Base-by-base conservation (phyloP, 2,113 vertebrate genomes). In the Sebastes schlegelii region DNA sequence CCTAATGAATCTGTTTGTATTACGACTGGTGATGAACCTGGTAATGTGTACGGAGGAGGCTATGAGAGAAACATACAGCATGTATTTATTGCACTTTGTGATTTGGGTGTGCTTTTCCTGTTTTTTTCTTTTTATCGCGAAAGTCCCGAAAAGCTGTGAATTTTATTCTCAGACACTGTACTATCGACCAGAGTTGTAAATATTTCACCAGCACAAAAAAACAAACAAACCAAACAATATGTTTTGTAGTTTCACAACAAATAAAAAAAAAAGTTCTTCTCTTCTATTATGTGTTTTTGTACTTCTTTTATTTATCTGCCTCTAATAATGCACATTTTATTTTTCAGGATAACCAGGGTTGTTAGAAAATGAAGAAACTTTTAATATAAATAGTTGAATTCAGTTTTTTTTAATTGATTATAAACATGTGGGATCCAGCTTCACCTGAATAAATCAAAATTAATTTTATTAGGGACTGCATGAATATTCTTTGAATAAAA, bases 211-310 rank as follows among this genome's bases (percentile, higher is more conserved):
- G 95, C 95, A 95, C 92, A 94, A 89, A 82, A 92, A 91, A 82
- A 88, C 26, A 26, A 54, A 70, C 57, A 68, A 34, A 82, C 86
- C n/a, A 70, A 80, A 92, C 77, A 1, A 84, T 85, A 92, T 95
- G 92, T 96, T 95, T 96, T 95, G 94, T 96, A 96, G 95, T 94
- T 95, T 95, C 94, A 95, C 95, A 95, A 94, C 91, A 95, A 95
- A 95, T 94, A 93, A 94, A 95, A 90, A 86, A 26, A 86, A 92
- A 92, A 86, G 63, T 90, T 93, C 72, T 93, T 93, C 88, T 95
- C 93, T 95, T 94, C 87, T 94, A 91, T 23, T 65, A 19, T 52
- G 26, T 79, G 21, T 71, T 19, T 64, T 11, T 43, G 40, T 64
- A 8, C 6, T 21, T 46, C 1, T 65, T 14, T 46, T n/a, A 65